These are phyloP conservation scores for Notothenia rossii DNA, from an alignment of 2,113 vertebrate species.

Conservation along the genomic window DNA sequence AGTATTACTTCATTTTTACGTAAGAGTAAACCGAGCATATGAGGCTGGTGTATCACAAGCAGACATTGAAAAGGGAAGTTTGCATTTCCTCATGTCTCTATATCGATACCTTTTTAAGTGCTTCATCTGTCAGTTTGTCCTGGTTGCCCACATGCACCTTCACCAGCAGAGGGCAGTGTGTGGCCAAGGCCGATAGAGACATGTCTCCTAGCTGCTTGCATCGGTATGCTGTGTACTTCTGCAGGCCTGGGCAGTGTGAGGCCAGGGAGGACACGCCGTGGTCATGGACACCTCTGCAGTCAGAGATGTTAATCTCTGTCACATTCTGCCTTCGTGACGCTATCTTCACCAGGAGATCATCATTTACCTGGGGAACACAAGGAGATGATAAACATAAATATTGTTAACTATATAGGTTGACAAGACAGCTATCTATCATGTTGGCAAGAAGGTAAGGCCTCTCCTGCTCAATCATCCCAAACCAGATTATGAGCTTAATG, in stretches of 20 bases:
- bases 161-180: conserved; percentile 94
- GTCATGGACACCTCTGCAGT: conserved; percentile 95
- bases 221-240: conserved; percentile 95
- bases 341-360: conserved; percentile 95
- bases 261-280: conserved; percentile 92
- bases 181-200: conserved; percentile 91
- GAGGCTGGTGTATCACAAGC: neutral
- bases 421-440: neutral
- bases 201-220: conserved; percentile 97
- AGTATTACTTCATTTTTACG: neutral
- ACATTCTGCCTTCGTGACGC: conserved; percentile 96
- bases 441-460: neutral
- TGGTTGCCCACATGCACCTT: conserved; percentile 98
- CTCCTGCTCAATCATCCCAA: neutral
- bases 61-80: neutral
- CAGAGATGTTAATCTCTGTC: conserved; percentile 97
- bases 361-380: conserved; percentile 87
- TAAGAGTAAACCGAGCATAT: neutral
- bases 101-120: conserved; percentile 91
- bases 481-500: neutral
- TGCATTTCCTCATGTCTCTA: neutral
- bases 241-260: conserved; percentile 92
- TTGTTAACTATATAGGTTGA: no score
- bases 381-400: neutral
- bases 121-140: conserved; percentile 94